These are phyloP conservation scores for Euura lappo DNA, from an alignment of 1,140 invertebrate genomes.

Conservation along the genomic window DNA sequence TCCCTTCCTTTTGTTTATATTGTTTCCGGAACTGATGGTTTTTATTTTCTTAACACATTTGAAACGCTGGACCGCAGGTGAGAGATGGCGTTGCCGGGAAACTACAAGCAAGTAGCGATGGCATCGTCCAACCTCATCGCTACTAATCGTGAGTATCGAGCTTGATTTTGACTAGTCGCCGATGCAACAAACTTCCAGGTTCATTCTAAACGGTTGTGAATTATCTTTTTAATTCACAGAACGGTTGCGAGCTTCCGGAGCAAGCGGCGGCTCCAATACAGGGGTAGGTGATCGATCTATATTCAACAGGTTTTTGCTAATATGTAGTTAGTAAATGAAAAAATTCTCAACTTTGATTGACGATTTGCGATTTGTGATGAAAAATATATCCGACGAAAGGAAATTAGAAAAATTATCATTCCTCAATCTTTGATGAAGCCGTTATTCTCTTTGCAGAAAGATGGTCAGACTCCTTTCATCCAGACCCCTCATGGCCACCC, in stretches of 20 bases:
- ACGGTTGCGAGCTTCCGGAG: conserved; percentile 65
- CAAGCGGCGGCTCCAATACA: conserved; percentile 53
- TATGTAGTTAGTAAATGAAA: no score
- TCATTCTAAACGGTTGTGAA: no score
- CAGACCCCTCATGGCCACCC: conserved; percentile 90
- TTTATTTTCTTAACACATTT: not conserved
- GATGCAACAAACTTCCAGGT: no score
- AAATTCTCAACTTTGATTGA: not conserved
- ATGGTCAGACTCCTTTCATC: conserved; percentile 79
- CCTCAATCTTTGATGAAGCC: conserved; percentile 24
- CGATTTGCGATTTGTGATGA: conserved; percentile 25
- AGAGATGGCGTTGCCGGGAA: conserved; percentile 73
- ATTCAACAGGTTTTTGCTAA: conserved; percentile 1
- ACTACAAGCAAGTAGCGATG: conserved; percentile 77
- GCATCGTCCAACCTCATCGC: conserved; percentile 63
- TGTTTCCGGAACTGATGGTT: no score
- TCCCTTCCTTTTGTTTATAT: no score
- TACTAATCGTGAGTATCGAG: conserved; percentile 42
- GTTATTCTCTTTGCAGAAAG: conserved; percentile 62
- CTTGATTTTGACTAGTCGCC: no score
- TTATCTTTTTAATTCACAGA: conserved; percentile 53
- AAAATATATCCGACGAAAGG: conserved; percentile 19
- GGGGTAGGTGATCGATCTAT: conserved; percentile 51
- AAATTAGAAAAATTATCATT: conserved; percentile 14
- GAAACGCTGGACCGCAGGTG: not conserved